Base-by-base conservation (phyloP, 1,140 invertebrate genomes). In the Drosophila rufa region DNA sequence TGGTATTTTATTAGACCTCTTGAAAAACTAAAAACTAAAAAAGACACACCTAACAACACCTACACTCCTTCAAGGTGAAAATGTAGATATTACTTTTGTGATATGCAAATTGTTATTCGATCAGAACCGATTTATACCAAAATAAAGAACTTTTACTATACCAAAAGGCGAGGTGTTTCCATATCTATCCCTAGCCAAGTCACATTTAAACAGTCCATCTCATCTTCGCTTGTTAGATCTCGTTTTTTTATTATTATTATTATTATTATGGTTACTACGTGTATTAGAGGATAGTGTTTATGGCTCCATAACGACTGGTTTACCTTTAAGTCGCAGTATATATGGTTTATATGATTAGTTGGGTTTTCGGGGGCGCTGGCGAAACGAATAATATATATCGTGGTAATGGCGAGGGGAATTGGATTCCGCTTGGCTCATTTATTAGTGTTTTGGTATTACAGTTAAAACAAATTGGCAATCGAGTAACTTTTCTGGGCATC, bases 81-180 rank as follows among this genome's bases (percentile, higher is more conserved):
- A 87, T 87, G 84, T 87, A 87, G 85, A 90, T 82, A 90, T 90
- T 85, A 90, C 86, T 90, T 90, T 90, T 90, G 85, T 90, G 85
- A 90, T 90, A 90, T 85, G 82, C 85, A 90, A 90, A 84, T 86
- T 87, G 84, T 87, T 87, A 89, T 84, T 87, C 77, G 79, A 90
- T 90, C 75, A 84, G 61, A 79, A 79, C 80, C 48, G 84, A 85
- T 79, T 71, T 71, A 84, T 84, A 83, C 77, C 74, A 80, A 80
- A 80, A 80, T 80, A 89, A 80, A 85, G 71, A 85, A 82, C 71
- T 87, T 87, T 87, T 87, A 87, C 80, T 87, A 89, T 84, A 89
- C 81, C 77, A 79, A 79, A 78, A 57, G 64, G 58, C 14, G 27
- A 47, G n/a, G 2, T 17, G 38, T 42, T 67, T 62, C 46, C 51